phyloP scores from a whole-genome alignment of 1,140 invertebrate species.

The Drepana arcuata region DNA sequence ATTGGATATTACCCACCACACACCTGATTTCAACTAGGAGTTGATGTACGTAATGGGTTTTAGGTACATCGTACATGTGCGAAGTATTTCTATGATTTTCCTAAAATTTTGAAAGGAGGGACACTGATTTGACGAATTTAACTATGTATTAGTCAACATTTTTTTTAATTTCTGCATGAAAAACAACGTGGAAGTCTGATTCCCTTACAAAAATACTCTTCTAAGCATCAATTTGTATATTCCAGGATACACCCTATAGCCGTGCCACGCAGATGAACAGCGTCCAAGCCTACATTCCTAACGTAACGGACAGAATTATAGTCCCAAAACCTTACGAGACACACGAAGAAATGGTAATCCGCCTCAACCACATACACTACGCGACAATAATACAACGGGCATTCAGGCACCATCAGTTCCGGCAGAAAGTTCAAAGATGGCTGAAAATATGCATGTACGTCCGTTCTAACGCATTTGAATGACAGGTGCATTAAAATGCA shows the following conservation, averaged over 20 bases:
- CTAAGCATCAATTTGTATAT: too few species aligned
- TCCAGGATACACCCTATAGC: constrained; percentile 65
- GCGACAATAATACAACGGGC: constrained; percentile 75
- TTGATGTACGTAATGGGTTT: too few species aligned
- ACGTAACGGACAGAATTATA: constrained; percentile 71
- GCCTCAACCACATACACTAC: constrained; percentile 67
- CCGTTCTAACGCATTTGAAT: neutral
- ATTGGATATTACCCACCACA: too few species aligned
- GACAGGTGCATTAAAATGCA: neutral
- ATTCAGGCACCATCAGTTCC: constrained; percentile 68
- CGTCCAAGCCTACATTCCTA: constrained; percentile 72
- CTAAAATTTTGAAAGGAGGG: too few species aligned
- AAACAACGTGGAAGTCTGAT: too few species aligned
- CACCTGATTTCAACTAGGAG: too few species aligned
- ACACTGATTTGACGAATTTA: too few species aligned
- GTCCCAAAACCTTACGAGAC: constrained; percentile 72
- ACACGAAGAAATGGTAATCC: constrained; percentile 65
- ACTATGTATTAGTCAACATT: too few species aligned
- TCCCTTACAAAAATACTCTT: too few species aligned
- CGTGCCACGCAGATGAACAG: constrained; percentile 72
- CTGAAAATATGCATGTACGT: constrained; percentile 55
- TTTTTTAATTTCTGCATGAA: too few species aligned
- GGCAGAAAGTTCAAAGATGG: constrained; percentile 62
- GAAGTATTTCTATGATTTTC: too few species aligned
- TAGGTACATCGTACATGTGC: too few species aligned